Evolutionary conservation across 2,113 vertebrate genomes (phyloP).

Genomic region (Typhlomys cinereus): DNA sequence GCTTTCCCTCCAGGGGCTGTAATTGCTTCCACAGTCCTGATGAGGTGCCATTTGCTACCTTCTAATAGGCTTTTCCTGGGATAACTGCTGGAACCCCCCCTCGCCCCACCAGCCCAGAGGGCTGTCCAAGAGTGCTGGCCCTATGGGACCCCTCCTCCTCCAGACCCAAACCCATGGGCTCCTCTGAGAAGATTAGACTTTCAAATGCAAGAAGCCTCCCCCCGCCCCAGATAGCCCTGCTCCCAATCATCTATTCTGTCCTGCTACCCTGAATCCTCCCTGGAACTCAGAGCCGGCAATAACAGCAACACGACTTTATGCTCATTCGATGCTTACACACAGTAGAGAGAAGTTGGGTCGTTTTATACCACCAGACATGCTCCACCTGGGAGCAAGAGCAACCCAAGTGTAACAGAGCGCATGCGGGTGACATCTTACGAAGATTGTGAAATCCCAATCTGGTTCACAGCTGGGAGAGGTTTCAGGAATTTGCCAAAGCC

Average conservation of each 20-base stretch:
- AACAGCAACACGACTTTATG: background rate
- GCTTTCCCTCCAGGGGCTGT: background rate
- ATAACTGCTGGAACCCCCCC: background rate
- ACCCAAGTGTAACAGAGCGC: background rate
- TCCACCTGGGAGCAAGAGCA: background rate
- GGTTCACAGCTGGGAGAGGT: background rate
- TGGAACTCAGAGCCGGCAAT: background rate
- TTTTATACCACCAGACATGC: background rate
- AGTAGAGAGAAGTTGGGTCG: accelerated
- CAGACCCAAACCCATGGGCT: background rate
- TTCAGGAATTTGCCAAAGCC: background rate
- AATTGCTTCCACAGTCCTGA: background rate
- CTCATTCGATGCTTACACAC: background rate
- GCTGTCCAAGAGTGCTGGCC: background rate
- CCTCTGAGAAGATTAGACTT: background rate
- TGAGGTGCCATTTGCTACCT: background rate
- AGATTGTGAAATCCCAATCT: background rate
- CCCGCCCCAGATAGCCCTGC: background rate
- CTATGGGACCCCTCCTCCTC: background rate
- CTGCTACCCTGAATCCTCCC: background rate
- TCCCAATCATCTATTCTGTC: background rate
- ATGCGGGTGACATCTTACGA: background rate
- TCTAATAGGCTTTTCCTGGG: background rate
- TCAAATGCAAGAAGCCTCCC: background rate
- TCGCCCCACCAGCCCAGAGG: background rate